Evolutionary conservation across 2,113 vertebrate genomes (phyloP).

Genomic region (Anarrhichthys ocellatus): DNA sequence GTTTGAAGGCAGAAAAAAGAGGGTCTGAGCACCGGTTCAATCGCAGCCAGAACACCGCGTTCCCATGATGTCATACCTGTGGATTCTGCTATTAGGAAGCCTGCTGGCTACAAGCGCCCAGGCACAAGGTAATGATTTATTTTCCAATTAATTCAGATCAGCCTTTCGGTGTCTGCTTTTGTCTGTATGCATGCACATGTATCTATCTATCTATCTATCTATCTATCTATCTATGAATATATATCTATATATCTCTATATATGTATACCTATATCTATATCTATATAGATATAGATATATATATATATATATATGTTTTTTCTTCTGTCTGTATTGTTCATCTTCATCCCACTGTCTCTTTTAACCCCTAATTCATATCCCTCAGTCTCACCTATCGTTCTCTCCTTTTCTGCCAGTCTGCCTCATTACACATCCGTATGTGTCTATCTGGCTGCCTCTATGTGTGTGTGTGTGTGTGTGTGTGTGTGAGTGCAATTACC

Average conservation of each 20-base stretch:
- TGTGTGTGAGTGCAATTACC: not conserved
- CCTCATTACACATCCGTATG: conserved; percentile 11
- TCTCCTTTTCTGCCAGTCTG: conserved; percentile 12
- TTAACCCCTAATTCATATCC: not conserved
- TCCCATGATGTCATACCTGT: conserved; percentile 83
- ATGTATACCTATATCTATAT: conserved; percentile 34
- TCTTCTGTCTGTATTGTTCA: conserved; percentile 11
- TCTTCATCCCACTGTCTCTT: conserved; percentile 24
- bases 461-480: not conserved
- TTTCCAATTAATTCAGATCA: conserved; percentile 24
- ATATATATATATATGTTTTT: conserved; percentile 17
- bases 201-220: conserved; percentile 6
- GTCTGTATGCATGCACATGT: not conserved
- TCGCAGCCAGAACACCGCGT: conserved; percentile 70
- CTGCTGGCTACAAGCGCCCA: conserved; percentile 70
- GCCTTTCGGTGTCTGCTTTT: not conserved
- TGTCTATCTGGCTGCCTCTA: not conserved
- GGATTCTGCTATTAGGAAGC: conserved; percentile 80
- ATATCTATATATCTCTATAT: conserved; percentile 12
- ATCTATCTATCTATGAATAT: not conserved
- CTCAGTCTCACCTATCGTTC: conserved; percentile 14
- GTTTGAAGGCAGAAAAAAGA: conserved; percentile 24
- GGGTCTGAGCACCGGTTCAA: conserved; percentile 36
- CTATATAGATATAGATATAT: conserved; percentile 39
- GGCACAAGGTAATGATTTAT: conserved; percentile 75